phyloP scores from a whole-genome alignment of 1,140 invertebrate species.

The Dryas iulia region DNA sequence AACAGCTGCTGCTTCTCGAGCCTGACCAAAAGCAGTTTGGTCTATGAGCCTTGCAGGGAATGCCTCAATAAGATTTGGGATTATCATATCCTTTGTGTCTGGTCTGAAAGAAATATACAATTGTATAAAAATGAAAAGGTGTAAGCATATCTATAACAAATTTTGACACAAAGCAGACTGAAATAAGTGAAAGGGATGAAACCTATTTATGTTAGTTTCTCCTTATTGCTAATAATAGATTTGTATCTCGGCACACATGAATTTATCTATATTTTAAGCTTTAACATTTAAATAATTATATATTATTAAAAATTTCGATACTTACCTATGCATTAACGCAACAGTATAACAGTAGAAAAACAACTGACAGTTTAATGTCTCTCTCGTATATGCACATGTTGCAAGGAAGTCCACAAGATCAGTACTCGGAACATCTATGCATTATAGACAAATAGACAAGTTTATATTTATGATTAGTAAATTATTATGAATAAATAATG shows the following conservation, averaged over 20 bases:
- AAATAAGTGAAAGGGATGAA: not conserved
- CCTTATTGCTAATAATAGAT: not conserved
- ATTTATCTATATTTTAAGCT: not conserved
- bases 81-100: slow-evolving; percentile 77
- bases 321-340: slow-evolving; percentile 84
- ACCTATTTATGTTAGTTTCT: not conserved
- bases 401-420: slow-evolving; percentile 84
- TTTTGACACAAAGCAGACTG: not conserved
- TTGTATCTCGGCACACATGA: not conserved
- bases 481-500: not conserved
- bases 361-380: slow-evolving; percentile 87
- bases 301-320: not conserved
- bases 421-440: slow-evolving; percentile 56
- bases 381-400: slow-evolving; percentile 84
- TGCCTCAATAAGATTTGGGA: slow-evolving; percentile 80
- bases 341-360: slow-evolving; percentile 90
- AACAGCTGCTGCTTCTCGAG: slow-evolving; percentile 75
- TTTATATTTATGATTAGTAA: not conserved
- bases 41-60: slow-evolving; percentile 82
- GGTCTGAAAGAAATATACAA: slow-evolving; percentile 56
- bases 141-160: too few species aligned
- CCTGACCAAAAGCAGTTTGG: slow-evolving; percentile 75
- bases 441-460: slow-evolving; percentile 30
- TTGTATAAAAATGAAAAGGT: too few species aligned
- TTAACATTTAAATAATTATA: not conserved